Percentiles rank a stretch among this genome's conserved stretches.
Conservation (phyloP, 1,140 invertebrate species). For the Chironomus tepperi region DNA sequence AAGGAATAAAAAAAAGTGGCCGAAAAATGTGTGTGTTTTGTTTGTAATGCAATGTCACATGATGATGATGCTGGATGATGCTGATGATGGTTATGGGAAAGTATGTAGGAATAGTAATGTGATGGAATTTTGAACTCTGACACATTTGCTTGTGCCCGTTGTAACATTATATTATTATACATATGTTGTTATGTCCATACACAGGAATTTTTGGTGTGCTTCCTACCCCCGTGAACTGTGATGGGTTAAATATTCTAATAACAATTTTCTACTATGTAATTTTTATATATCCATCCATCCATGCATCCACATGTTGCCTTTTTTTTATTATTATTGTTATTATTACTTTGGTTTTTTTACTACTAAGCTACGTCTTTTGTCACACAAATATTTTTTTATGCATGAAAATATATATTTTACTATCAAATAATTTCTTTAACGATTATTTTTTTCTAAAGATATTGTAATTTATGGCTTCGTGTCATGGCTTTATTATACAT, state of each 20-base stretch:
- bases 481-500: too few species aligned
- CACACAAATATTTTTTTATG: background rate
- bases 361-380: too few species aligned
- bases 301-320: background rate
- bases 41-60: background rate
- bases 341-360: too few species aligned
- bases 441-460: too few species aligned
- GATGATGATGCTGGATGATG: background rate
- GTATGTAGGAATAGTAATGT: background rate
- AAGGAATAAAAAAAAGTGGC: background rate
- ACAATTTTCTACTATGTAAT: background rate
- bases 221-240: background rate
- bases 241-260: background rate
- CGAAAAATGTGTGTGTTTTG: background rate
- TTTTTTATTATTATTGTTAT: too few species aligned
- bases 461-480: too few species aligned
- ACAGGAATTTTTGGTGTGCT: too few species aligned
- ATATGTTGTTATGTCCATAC: too few species aligned
- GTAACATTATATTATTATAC: too few species aligned
- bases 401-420: background rate
- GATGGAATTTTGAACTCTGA: conserved; percentile 12
- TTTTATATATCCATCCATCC: too few species aligned
- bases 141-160: background rate
- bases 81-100: too few species aligned
- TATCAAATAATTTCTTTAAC: background rate